A percentile compares a stretch with the other conserved stretches of the same genome.
phyloP scores from a whole-genome alignment of 2,888 invertebrate genomes.

The Coronaproctus castanopsis region DNA sequence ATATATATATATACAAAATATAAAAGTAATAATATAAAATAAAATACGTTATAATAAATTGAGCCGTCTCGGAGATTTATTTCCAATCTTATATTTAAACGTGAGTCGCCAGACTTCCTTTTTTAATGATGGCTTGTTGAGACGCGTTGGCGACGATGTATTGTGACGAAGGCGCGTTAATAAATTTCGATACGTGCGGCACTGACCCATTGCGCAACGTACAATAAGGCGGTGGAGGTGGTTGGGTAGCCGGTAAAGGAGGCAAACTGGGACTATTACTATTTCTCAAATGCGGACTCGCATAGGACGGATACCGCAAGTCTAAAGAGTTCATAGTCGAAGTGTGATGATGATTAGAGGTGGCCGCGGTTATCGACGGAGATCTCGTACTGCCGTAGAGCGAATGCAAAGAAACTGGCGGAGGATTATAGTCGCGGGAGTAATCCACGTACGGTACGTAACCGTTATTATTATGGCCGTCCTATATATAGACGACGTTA shows the following conservation, averaged over 20 bases:
- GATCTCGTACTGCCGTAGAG: conserved; percentile 16
- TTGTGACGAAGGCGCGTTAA: conserved; percentile 32
- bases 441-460: conserved; percentile 79
- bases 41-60: background rate
- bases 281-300: conserved; percentile 65
- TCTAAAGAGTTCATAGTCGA: conserved; percentile 35
- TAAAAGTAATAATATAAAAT: background rate
- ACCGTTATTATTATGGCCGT: conserved; percentile 62
- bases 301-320: conserved; percentile 71
- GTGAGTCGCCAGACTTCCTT: conserved; percentile 43
- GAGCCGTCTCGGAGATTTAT: background rate
- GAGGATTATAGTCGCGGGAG: conserved; percentile 70
- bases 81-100: no score
- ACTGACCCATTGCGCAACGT: conserved; percentile 29
- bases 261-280: conserved; percentile 54
- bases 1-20: background rate
- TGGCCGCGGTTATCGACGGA: conserved; percentile 19
- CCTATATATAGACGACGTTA: no score
- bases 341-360: conserved; percentile 24
- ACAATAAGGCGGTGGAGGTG: conserved; percentile 19
- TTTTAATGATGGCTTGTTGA: conserved; percentile 35
- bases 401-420: conserved; percentile 30
- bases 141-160: conserved; percentile 32
- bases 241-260: conserved; percentile 40
- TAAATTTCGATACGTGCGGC: conserved; percentile 31